Evolutionary conservation across 2,797 vertebrate genomes (phyloP), one percentile per base, ranked within the genome.

Genomic region (Liparis tanakae): DNA sequence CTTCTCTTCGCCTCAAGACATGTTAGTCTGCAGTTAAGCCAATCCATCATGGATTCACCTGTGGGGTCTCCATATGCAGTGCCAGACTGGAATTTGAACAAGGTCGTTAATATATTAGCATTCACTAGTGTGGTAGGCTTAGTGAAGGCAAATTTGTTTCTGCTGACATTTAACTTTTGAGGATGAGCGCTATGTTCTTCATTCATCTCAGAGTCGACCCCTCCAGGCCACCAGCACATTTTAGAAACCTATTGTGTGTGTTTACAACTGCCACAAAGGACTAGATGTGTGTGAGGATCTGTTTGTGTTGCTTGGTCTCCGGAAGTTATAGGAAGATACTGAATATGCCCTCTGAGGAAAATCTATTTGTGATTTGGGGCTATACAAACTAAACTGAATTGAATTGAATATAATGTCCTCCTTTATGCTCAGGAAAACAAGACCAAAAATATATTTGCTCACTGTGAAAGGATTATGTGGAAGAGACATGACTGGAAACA

Each of bases 71-170:
- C 73, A 60, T 67, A 43, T 34, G 48, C 44, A 71, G 50, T 33
- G 36, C 9, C 41, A 25, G 59, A 43, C 37, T 71, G 83, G 85
- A 91, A 85, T 89, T 79, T 72, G 14, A 87, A 50, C 43, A 58
- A 76, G 70, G 67, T 48, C 85, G 81, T 86, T 70, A 76, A 51
- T 76, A 76, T 64, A 79, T 63, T 57, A 72, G 72, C 69, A 80
- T 69, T 67, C 51, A 74, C 79, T 73, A 54, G 83, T 75, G 70
- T 43, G 59, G 72, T 65, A 22, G 71, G 56, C 70, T 80, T 69
- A 80, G 84, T 59, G 57, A 75, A 80, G 72, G 62, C 61, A 89
- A 85, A 91, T 88, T 78, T 88, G 87, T 87, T 85, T 71, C 57
- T 73, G 67, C 33, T 86, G 83, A 84, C 82, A 76, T 78, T 85